phyloP scores from a whole-genome alignment of 2,797 vertebrate species.

The Hephaestus fuliginosus region DNA sequence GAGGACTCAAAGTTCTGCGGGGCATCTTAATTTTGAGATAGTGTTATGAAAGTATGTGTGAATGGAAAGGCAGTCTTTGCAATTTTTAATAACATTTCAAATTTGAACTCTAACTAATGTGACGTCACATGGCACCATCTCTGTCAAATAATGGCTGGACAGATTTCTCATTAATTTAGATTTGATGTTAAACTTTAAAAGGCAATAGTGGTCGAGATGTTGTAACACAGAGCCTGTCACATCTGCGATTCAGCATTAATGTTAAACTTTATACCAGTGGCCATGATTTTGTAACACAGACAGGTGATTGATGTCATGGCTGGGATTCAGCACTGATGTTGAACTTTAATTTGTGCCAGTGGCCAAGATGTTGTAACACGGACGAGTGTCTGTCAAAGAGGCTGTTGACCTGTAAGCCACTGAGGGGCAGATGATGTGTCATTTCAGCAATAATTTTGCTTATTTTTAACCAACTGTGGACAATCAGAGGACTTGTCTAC shows the following conservation, averaged over 20 bases:
- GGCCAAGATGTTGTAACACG: conserved; percentile 12
- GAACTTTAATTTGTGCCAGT: conserved; percentile 10
- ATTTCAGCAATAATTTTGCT: background rate
- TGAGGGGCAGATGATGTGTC: background rate
- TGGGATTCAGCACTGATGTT: conserved; percentile 1
- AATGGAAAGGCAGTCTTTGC: background rate
- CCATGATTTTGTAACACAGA: no score
- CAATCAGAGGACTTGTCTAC: background rate
- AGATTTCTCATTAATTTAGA: background rate
- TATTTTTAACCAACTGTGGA: background rate
- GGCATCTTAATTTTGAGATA: background rate
- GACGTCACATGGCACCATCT: background rate
- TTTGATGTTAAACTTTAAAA: no score
- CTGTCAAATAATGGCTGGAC: background rate
- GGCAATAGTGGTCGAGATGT: no score
- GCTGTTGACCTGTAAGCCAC: background rate
- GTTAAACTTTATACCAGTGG: no score
- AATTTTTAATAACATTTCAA: background rate
- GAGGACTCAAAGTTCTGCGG: background rate
- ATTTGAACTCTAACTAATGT: background rate
- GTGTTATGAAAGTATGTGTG: background rate
- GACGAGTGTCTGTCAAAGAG: background rate
- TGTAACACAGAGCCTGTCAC: no score
- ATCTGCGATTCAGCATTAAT: no score
- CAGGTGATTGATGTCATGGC: no score